Percentiles rank a stretch among this genome's conserved stretches.
phyloP scores from a whole-genome alignment of 2,797 vertebrate genomes.

The Lophotriccus pileatus region DNA sequence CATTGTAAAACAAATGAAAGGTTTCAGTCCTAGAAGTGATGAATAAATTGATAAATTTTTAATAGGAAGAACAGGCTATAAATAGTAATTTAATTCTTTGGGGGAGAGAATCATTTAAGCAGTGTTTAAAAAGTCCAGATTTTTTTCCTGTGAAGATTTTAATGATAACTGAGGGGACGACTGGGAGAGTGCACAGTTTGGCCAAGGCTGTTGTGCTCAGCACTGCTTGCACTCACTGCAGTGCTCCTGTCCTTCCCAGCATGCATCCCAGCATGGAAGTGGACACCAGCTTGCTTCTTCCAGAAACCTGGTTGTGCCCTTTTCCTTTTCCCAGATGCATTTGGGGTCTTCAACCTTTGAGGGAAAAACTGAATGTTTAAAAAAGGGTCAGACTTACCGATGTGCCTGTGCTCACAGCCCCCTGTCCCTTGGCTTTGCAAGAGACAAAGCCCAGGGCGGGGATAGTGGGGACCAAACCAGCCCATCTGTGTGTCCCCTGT shows the following conservation, averaged over 20 bases:
- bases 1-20: constrained; percentile 76
- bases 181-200: background rate
- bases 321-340: background rate
- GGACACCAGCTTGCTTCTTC: background rate
- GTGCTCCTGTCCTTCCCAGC: accelerated
- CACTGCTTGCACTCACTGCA: accelerated
- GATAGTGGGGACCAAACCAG: accelerated
- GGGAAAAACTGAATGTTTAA: background rate
- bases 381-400: background rate
- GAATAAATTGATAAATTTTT: constrained; percentile 80
- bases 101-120: constrained; percentile 68
- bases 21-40: constrained; percentile 63
- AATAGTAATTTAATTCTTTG: constrained; percentile 73
- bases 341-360: background rate
- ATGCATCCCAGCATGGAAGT: accelerated
- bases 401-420: accelerated
- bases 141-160: constrained; percentile 12
- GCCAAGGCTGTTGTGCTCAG: background rate
- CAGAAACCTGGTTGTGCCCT: background rate
- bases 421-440: background rate
- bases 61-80: constrained; percentile 67
- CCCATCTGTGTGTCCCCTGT: background rate
- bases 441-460: background rate
- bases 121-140: constrained; percentile 63
- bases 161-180: background rate